Evolutionary conservation across 2,888 invertebrate genomes (phyloP), one percentile per base, ranked within the genome.

Genomic region (Trissolcus japonicus): DNA sequence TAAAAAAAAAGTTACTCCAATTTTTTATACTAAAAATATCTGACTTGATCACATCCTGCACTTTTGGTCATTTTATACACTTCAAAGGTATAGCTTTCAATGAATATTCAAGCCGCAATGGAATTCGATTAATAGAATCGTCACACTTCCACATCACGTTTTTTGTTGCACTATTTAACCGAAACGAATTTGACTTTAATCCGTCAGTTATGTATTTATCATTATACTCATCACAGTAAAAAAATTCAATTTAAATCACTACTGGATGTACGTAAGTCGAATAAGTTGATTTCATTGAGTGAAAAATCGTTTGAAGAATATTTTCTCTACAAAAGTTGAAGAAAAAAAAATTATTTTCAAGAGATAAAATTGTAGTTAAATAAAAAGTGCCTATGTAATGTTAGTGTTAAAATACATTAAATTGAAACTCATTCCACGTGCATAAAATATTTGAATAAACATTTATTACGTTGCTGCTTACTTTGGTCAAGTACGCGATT

Each of bases 381-480:
- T 25, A 43, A 46, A 43, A 54, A 4, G 1, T 14, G 4, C 6
- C 1, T n/a, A 1, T 17, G 21, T 25, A 62, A 62, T 19, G 40
- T 13, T 43, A 17, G 6, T 25, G 41, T 9, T 25, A 25, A 62
- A 56, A 55, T 50, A 51, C 35, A 63, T 57, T 48, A 7, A 59
- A 46, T 19, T 35, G 11, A 29, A 65, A 35, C 46, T 68, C 57
- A 50, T 59, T 65, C 25, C 46, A 6, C 25, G 17, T 54, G 6
- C 56, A 61, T 56, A 61, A 63, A 53, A 54, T 60, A 72, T 72
- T 71, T 55, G 17, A 35, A 59, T 55, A 67, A 67, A 67, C 66
- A 61, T 66, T 55, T 66, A 74, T 74, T 56, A 67, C 35, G 46
- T 6, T 6, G 43, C 19, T 56, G 61, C 66, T 74, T 67, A 67